phyloP scores from a whole-genome alignment of 2,797 vertebrate genomes.

The Staurois parvus region DNA sequence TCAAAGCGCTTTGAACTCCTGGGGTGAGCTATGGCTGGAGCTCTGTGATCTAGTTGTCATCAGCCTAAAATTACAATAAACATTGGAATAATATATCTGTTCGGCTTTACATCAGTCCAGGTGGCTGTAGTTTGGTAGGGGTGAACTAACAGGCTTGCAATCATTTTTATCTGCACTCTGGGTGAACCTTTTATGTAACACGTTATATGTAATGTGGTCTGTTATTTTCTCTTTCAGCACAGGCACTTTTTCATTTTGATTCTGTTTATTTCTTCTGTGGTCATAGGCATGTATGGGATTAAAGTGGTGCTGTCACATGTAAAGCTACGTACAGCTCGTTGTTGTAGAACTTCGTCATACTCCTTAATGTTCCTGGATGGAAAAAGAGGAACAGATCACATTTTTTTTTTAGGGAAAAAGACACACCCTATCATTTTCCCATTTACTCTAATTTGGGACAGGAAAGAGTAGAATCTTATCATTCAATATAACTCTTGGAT shows the following conservation, averaged over 20 bases:
- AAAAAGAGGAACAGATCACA: no score
- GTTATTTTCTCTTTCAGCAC: neutral
- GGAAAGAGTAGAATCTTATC: no score
- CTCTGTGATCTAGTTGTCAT: conserved; percentile 26
- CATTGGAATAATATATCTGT: conserved; percentile 17
- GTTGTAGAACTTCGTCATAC: no score
- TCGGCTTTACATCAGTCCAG: neutral
- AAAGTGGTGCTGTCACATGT: neutral
- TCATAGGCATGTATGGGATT: neutral
- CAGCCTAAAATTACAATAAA: conserved; percentile 37
- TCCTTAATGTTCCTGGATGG: no score
- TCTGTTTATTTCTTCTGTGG: neutral
- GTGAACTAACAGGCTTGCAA: neutral
- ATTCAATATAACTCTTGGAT: no score
- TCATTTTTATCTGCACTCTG: conserved; percentile 22
- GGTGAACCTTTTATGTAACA: conserved; percentile 11
- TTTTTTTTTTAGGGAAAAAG: no score
- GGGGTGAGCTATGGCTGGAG: neutral
- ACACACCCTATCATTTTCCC: no score
- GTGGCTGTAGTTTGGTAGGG: conserved; percentile 4
- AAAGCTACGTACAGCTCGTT: no score
- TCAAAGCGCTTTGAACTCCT: conserved; percentile 15
- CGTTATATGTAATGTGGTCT: neutral
- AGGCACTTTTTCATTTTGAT: neutral
- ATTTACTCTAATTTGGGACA: no score